Evolutionary conservation across 2,888 invertebrate species (phyloP).

Genomic region (Julus scandinavius): DNA sequence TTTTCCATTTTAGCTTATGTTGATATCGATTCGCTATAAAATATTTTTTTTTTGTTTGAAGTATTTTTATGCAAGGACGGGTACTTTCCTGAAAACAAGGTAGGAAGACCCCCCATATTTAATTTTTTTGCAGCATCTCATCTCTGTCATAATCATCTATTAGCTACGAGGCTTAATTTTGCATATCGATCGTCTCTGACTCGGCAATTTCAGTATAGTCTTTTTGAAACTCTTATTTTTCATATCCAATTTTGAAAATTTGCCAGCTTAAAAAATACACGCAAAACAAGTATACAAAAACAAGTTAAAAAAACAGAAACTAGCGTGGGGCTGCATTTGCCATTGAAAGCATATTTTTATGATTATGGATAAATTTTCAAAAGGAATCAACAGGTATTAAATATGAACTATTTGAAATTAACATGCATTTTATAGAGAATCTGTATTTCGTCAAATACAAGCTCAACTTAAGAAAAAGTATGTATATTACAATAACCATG

Average conservation of each 20-base stretch:
- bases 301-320: background rate
- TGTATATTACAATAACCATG: no score
- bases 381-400: no score
- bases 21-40: slow-evolving; percentile 34
- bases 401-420: no score
- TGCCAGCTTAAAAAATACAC: background rate
- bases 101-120: background rate
- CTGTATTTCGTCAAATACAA: no score
- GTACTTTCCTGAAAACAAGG: background rate
- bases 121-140: slow-evolving; percentile 3
- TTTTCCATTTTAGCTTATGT: background rate
- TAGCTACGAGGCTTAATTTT: slow-evolving; percentile 23
- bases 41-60: background rate
- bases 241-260: background rate
- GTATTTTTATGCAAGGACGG: background rate
- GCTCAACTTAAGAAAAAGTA: no score
- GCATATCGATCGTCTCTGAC: background rate
- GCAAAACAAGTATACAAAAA: background rate
- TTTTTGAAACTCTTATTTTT: background rate
- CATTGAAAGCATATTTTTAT: no score
- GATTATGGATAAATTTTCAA: no score
- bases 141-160: slow-evolving; percentile 22
- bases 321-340: no score
- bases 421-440: no score
- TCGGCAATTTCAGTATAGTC: background rate